Base-by-base conservation (phyloP, 2,888 invertebrate genomes). In the Cephus sareptanus region DNA sequence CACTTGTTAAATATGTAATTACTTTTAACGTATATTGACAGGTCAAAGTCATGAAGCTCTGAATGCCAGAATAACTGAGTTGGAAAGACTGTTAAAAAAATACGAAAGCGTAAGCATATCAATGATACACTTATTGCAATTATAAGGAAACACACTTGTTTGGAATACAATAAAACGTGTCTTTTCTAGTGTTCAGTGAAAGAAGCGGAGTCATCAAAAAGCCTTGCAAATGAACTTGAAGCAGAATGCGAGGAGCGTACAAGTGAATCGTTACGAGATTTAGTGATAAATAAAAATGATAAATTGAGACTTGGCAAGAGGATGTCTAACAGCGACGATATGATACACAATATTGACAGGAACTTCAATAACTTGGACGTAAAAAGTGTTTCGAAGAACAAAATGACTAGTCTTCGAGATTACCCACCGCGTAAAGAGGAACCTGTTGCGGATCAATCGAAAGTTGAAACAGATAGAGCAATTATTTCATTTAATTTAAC, bases 351-450 rank as follows among this genome's bases (percentile, higher is more conserved):
- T 77, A 79, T 85, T 1, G 86, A 87, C 75, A 86, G 83, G 30
- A 87, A 86, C 79, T 79, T 84, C 37, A 84, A 84, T 71, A 82
- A 83, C 82, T 76, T 83, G n/a, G 87, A 88, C 35, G 31, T 78
- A 6, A 89, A 87, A 76, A 81, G 68, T 74, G 73, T 80, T 4
- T 79, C 74, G 35, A 86, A 86, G 75, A 88, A 83, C 35, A 91
- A 88, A 79, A 84, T 82, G 33, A 83, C 87, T 15, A 87, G 87
- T 74, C 82, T 90, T 2, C 79, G 90, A 30, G 90, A 90, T 83
- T 90, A 90, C 82, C 90, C 90, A 37, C 90, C 90, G 11, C 87
- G 89, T 4, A 90, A 88, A 77, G 90, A 90, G 33, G 87, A 88
- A 4, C 80, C 81, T 37, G 74, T 34, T 71, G 31, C 70, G 15